These are phyloP conservation scores for Girardinichthys multiradiatus DNA, from an alignment of 2,113 vertebrate genomes.

Conservation along the genomic window DNA sequence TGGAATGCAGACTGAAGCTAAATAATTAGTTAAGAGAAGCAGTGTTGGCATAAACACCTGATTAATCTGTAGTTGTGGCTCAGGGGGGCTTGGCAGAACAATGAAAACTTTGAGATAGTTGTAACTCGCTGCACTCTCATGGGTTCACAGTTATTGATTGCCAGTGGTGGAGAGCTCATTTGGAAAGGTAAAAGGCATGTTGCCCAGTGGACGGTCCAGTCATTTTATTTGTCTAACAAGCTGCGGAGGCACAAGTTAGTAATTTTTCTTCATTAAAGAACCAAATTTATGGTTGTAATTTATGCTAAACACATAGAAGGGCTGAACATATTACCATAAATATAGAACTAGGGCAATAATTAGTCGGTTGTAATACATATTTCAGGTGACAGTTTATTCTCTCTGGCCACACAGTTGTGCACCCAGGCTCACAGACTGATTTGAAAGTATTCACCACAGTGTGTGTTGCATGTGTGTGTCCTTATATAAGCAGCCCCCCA, in stretches of 20 bases:
- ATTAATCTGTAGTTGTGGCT: constrained; percentile 34
- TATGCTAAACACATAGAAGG: constrained; percentile 40
- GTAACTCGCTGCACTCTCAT: constrained; percentile 19
- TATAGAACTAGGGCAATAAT: constrained; percentile 30
- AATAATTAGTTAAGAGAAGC: constrained; percentile 31
- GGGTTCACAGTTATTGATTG: constrained; percentile 59
- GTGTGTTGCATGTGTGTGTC: constrained; percentile 2
- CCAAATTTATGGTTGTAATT: constrained; percentile 50
- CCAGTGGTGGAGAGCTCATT: constrained; percentile 57
- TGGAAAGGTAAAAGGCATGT: constrained; percentile 44
- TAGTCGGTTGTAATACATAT: constrained; percentile 34
- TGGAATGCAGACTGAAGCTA: constrained; percentile 3
- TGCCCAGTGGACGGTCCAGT: constrained; percentile 27
- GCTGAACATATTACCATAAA: constrained; percentile 43
- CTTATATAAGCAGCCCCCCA: constrained; percentile 18
- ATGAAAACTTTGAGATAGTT: constrained; percentile 34
- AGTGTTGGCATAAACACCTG: constrained; percentile 18
- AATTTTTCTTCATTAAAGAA: constrained; percentile 72
- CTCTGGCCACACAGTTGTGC: constrained; percentile 11
- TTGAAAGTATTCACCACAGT: neutral
- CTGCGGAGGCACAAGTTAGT: constrained; percentile 48
- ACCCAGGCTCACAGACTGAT: neutral
- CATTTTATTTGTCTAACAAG: constrained; percentile 64
- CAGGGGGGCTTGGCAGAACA: constrained; percentile 11
- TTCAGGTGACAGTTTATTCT: constrained; percentile 47